phyloP scores from a whole-genome alignment of 2,888 invertebrate species.

The Cordilura impudica region DNA sequence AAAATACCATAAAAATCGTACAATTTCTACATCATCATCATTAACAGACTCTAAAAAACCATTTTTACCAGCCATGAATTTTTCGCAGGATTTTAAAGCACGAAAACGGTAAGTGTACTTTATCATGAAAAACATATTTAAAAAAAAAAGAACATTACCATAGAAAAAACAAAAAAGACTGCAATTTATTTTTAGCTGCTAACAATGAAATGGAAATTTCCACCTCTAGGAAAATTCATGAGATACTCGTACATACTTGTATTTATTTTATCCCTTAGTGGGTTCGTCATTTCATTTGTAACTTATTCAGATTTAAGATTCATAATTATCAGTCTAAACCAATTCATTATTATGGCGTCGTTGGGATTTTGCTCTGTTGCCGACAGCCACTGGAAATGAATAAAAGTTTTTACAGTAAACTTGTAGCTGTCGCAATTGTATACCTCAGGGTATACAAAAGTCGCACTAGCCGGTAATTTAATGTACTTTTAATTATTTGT shows the following conservation, averaged over 20 bases:
- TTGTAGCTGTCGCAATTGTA: too few relatives aligned
- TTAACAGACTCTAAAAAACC: conserved; percentile 22
- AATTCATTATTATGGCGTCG: too few relatives aligned
- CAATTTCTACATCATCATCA: not conserved
- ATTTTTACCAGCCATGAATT: conserved; percentile 10
- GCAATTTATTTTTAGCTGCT: not conserved
- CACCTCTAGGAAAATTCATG: conserved; percentile 6
- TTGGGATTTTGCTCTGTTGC: too few relatives aligned
- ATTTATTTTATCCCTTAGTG: too few relatives aligned
- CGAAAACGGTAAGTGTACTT: conserved; percentile 43
- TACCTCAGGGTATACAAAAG: too few relatives aligned
- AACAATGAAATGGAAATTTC: not conserved
- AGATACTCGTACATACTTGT: too few relatives aligned
- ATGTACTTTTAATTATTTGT: too few relatives aligned
- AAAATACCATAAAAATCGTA: not conserved
- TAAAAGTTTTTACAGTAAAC: too few relatives aligned
- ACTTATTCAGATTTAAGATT: too few relatives aligned
- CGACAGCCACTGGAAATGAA: too few relatives aligned
- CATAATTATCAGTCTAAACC: too few relatives aligned
- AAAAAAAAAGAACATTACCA: not conserved
- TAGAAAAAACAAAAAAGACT: not conserved
- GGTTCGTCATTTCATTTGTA: not conserved
- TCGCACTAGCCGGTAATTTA: too few relatives aligned
- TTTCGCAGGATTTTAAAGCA: conserved; percentile 27
- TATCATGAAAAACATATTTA: conserved; percentile 8